These are phyloP conservation scores for Rhynchophorus ferrugineus DNA, from an alignment of 1,140 invertebrate species.

Conservation along the genomic window DNA sequence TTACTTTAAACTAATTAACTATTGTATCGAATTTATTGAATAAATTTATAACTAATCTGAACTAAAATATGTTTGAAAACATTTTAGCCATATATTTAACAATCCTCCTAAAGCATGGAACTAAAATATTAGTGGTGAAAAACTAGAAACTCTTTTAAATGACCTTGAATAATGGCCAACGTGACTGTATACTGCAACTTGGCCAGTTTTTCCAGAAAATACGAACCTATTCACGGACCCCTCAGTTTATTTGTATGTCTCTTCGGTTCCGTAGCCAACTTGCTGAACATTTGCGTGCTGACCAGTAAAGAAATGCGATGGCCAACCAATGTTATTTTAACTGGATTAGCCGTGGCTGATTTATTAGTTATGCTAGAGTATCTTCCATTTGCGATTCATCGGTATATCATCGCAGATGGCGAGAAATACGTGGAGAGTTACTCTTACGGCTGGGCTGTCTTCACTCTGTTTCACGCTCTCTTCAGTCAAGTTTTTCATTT, in stretches of 20 bases:
- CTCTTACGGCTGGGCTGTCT: constrained; percentile 73
- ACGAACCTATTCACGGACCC: constrained; percentile 64
- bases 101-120: too few species aligned
- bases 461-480: constrained; percentile 75
- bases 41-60: too few species aligned
- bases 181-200: constrained; percentile 33
- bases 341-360: constrained; percentile 84
- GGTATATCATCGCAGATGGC: constrained; percentile 55
- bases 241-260: constrained; percentile 74
- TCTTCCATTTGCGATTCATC: constrained; percentile 79
- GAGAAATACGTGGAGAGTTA: constrained; percentile 50
- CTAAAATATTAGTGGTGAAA: too few species aligned
- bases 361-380: constrained; percentile 91
- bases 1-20: too few species aligned
- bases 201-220: constrained; percentile 42
- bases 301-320: constrained; percentile 83
- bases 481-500: constrained; percentile 84
- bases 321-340: constrained; percentile 77
- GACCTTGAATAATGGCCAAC: not conserved
- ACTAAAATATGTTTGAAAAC: too few species aligned
- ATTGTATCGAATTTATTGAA: too few species aligned
- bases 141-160: not conserved
- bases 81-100: too few species aligned
- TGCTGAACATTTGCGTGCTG: constrained; percentile 88
- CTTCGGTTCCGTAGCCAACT: constrained; percentile 87